A percentile compares a stretch with the other conserved stretches of the same genome.
Conservation (phyloP, 2,113 vertebrate species). For the Leiothrix lutea region DNA sequence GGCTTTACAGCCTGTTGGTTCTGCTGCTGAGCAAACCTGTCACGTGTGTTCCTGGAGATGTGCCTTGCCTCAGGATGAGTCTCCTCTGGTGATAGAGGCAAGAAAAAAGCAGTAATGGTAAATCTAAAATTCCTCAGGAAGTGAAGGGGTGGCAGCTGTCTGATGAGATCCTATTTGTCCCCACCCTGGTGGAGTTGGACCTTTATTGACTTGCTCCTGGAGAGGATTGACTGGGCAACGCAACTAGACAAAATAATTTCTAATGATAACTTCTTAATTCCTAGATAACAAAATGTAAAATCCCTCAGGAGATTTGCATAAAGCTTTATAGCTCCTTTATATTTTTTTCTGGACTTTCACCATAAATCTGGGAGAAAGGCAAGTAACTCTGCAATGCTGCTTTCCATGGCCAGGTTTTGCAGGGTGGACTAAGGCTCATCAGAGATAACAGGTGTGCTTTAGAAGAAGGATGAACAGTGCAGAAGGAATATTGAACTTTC, state of each 20-base stretch:
- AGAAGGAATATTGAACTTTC: background rate
- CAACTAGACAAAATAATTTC: background rate
- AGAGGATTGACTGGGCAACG: background rate
- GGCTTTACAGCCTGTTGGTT: constrained; percentile 8
- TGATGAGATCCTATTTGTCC: background rate
- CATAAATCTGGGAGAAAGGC: background rate
- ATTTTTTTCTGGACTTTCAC: background rate
- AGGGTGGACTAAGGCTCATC: background rate
- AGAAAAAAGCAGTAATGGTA: background rate
- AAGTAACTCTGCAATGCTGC: fast-evolving
- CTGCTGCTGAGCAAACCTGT: background rate
- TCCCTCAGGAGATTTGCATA: background rate
- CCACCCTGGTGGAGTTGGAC: background rate
- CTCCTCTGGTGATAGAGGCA: background rate
- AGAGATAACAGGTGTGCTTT: background rate
- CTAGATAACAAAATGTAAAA: background rate
- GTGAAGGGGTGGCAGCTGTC: fast-evolving
- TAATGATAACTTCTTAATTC: background rate
- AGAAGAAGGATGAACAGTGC: too few species aligned
- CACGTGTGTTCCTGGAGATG: background rate
- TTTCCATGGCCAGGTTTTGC: background rate
- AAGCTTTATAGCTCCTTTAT: background rate
- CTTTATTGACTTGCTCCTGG: background rate
- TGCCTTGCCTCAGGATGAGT: background rate
- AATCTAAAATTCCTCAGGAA: background rate